These are phyloP conservation scores for Zaprionus africanus DNA, from an alignment of 1,140 invertebrate genomes.

Conservation along the genomic window DNA sequence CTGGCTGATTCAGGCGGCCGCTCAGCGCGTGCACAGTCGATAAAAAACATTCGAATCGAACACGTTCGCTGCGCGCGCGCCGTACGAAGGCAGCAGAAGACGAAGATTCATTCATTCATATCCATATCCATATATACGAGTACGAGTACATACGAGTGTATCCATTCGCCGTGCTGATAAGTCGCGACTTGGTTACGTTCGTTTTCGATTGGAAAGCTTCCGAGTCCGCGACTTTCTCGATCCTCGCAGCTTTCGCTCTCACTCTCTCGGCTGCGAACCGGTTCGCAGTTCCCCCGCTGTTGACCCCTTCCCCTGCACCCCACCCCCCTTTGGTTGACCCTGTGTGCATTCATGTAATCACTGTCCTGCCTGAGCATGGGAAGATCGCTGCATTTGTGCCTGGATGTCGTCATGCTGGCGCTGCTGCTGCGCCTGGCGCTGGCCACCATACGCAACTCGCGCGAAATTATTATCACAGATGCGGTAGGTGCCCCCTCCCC, in stretches of 20 bases:
- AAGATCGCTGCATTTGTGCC: conserved; percentile 51
- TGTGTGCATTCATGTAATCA: conserved; percentile 60
- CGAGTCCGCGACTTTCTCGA: conserved; percentile 7
- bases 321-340: background rate
- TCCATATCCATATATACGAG: conserved; percentile 54
- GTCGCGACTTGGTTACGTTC: conserved; percentile 30
- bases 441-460: conserved; percentile 67
- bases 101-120: conserved; percentile 54
- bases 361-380: conserved; percentile 67
- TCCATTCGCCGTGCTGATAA: conserved; percentile 15
- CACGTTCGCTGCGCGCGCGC: conserved; percentile 64
- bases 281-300: conserved; percentile 55
- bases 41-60: conserved; percentile 80
- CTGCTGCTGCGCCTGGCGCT: conserved; percentile 60
- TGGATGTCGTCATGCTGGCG: conserved; percentile 54
- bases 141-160: background rate
- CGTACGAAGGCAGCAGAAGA: background rate
- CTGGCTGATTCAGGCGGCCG: conserved; percentile 14
- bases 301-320: conserved; percentile 55
- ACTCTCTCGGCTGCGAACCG: conserved; percentile 43
- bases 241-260: conserved; percentile 48
- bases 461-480: conserved; percentile 83
- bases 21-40: conserved; percentile 73
- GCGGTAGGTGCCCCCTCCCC: conserved; percentile 64
- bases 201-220: conserved; percentile 35